Evolutionary conservation across 1,140 invertebrate species (phyloP).

Genomic region (Habropoda laboriosa): DNA sequence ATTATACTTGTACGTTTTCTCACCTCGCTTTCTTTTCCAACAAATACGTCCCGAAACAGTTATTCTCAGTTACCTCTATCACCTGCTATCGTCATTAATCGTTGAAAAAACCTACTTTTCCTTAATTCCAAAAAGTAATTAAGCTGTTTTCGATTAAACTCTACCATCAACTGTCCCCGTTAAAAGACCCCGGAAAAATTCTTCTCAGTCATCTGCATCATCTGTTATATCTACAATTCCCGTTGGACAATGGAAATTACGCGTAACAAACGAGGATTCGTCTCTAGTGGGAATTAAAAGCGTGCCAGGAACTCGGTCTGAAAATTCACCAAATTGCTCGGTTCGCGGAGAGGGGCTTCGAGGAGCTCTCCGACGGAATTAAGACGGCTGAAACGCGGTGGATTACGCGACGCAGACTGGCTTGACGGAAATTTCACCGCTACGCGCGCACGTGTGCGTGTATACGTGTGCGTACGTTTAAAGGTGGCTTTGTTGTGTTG

Average conservation of each 20-base stretch:
- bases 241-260: not conserved
- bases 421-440: slow-evolving; percentile 23
- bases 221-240: not conserved
- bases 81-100: too few species aligned
- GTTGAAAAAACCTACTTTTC: too few species aligned
- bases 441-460: not conserved
- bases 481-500: not conserved
- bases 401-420: not conserved
- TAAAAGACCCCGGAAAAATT: not conserved
- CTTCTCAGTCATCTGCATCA: not conserved
- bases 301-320: not conserved
- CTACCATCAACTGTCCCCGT: not conserved
- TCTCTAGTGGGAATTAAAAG: slow-evolving; percentile 28
- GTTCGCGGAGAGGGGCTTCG: not conserved
- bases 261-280: not conserved
- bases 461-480: not conserved
- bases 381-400: slow-evolving; percentile 3
- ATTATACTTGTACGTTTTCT: too few species aligned
- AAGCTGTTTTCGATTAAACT: too few species aligned
- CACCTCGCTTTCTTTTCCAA: too few species aligned
- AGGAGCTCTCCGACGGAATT: slow-evolving; percentile 6
- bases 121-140: too few species aligned
- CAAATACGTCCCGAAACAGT: too few species aligned
- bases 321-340: slow-evolving; percentile 32
- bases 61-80: too few species aligned